Conservation (phyloP, 2,888 invertebrate genomes). For the Chrysolina oricalcia region DNA sequence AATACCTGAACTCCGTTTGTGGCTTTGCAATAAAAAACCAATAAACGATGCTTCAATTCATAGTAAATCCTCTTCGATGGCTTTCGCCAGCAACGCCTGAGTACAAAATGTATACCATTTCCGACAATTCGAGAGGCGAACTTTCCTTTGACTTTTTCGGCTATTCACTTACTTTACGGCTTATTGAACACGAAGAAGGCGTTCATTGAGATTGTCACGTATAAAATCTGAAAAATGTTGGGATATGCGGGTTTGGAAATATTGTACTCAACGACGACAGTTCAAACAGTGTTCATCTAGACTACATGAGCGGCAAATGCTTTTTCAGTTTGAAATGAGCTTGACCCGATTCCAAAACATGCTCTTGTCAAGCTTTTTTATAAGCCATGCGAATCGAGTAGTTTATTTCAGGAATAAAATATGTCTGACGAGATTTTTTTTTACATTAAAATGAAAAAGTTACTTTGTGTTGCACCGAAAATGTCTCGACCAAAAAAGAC, state of each 20-base stretch:
- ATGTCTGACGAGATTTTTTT: no score
- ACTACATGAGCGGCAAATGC: no score
- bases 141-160: slow-evolving; percentile 30
- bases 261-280: no score
- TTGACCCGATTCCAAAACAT: no score
- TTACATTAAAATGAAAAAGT: no score
- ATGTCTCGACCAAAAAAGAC: no score
- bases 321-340: no score
- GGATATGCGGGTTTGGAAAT: neutral
- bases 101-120: slow-evolving; percentile 28
- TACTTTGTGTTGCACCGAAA: no score
- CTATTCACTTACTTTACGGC: slow-evolving; percentile 35
- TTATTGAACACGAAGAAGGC: slow-evolving; percentile 10
- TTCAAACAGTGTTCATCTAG: no score
- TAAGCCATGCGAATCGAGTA: no score
- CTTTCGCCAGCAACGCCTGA: slow-evolving; percentile 2
- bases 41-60: slow-evolving; percentile 10
- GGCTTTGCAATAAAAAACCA: neutral
- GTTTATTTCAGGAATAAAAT: no score
- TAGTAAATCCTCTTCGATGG: slow-evolving; percentile 1
- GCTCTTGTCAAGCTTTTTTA: no score
- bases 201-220: slow-evolving; percentile 20
- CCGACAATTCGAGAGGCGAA: slow-evolving; percentile 36
- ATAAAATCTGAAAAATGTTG: slow-evolving; percentile 1
- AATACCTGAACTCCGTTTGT: neutral